Evolutionary conservation across 1,140 invertebrate genomes (phyloP).

Genomic region (Hyles vespertilio): DNA sequence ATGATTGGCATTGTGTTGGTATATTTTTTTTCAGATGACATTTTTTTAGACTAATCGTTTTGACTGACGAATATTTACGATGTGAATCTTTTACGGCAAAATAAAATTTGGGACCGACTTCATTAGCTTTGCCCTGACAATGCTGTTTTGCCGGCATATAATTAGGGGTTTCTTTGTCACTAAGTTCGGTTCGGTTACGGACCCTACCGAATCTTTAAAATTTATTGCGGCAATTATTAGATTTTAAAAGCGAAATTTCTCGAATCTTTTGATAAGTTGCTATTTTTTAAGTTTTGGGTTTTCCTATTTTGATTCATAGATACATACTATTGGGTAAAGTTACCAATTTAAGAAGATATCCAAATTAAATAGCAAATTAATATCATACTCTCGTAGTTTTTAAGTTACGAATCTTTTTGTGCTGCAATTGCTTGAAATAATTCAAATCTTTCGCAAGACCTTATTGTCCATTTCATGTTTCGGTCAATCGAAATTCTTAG

Average conservation of each 20-base stretch:
- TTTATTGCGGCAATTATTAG: not conserved
- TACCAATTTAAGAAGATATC: too few relatives aligned
- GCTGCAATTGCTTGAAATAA: too few relatives aligned
- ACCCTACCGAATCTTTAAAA: constrained; percentile 51
- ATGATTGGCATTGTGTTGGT: constrained; percentile 6
- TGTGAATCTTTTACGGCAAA: constrained; percentile 56
- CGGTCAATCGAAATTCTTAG: too few relatives aligned
- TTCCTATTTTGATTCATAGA: too few relatives aligned
- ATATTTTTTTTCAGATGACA: constrained; percentile 50
- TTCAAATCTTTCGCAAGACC: too few relatives aligned
- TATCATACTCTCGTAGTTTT: too few relatives aligned
- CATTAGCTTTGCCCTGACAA: constrained; percentile 56
- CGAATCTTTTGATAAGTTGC: too few relatives aligned
- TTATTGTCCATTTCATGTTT: too few relatives aligned
- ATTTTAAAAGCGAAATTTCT: not conserved
- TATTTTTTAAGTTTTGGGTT: too few relatives aligned
- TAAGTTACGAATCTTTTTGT: too few relatives aligned
- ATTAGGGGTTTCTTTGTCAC: constrained; percentile 32
- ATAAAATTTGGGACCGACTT: constrained; percentile 64
- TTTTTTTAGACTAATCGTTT: constrained; percentile 62
- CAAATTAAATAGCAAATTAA: too few relatives aligned
- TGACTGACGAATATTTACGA: constrained; percentile 72
- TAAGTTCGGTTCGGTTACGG: constrained; percentile 41
- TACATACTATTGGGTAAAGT: too few relatives aligned
- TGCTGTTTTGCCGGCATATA: constrained; percentile 51